These are phyloP conservation scores for Orius insidiosus DNA, from an alignment of 1,140 invertebrate genomes.

Conservation along the genomic window DNA sequence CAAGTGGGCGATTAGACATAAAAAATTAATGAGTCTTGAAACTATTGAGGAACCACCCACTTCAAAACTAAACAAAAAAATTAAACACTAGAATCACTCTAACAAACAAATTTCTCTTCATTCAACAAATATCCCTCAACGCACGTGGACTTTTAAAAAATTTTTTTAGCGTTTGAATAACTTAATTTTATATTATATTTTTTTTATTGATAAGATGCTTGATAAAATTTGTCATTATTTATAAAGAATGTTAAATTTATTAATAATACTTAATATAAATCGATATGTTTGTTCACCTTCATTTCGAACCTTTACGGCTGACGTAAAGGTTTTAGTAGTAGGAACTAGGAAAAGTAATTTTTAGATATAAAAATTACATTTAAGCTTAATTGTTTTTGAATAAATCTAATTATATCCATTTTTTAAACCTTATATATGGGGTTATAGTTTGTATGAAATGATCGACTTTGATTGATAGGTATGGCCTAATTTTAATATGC, in stretches of 20 bases:
- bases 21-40: background rate
- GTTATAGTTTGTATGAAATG: background rate
- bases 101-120: no score
- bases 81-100: no score
- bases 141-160: no score
- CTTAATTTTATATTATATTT: no score
- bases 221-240: no score
- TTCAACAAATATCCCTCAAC: no score
- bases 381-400: background rate
- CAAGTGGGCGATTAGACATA: background rate
- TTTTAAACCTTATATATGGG: no score
- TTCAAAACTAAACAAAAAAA: no score
- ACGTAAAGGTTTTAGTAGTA: background rate
- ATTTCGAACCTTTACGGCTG: background rate
- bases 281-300: background rate
- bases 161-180: no score
- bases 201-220: no score
- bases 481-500: background rate
- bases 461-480: conserved; percentile 1
- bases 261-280: background rate
- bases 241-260: no score
- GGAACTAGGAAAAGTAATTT: conserved; percentile 1
- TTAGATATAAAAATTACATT: background rate
- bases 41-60: no score
- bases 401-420: background rate